Evolutionary conservation across 2,888 invertebrate species (phyloP).

Genomic region (Agelastica alni): DNA sequence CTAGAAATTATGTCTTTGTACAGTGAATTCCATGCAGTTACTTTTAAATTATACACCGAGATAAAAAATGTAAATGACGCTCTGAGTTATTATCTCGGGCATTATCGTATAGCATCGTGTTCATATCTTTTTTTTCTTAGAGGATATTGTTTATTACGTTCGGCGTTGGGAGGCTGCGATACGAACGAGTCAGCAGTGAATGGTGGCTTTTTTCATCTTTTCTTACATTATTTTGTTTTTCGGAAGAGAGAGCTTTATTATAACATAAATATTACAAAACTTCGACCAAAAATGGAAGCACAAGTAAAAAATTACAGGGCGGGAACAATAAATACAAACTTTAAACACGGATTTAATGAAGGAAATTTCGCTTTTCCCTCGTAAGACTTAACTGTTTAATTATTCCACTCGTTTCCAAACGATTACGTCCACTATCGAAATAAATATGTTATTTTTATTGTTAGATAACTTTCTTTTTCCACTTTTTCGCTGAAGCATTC

Average conservation of each 20-base stretch:
- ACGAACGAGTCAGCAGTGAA: background rate
- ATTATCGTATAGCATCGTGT: slow-evolving; percentile 33
- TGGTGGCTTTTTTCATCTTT: too few relatives aligned
- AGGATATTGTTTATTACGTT: slow-evolving; percentile 27
- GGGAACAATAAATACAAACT: too few relatives aligned
- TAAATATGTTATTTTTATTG: slow-evolving; percentile 7
- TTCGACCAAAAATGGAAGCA: too few relatives aligned
- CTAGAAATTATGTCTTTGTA: slow-evolving; percentile 55
- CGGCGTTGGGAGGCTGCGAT: background rate
- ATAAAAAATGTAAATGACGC: slow-evolving; percentile 49
- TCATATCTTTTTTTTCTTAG: slow-evolving; percentile 31
- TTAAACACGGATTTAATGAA: too few relatives aligned
- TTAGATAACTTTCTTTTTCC: background rate
- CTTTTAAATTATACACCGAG: slow-evolving; percentile 47
- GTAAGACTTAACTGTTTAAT: too few relatives aligned
- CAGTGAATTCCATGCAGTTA: slow-evolving; percentile 45
- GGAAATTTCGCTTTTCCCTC: too few relatives aligned
- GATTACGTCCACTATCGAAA: background rate
- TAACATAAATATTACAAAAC: too few relatives aligned
- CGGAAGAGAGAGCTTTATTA: too few relatives aligned
- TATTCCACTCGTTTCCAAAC: too few relatives aligned
- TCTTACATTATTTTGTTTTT: too few relatives aligned
- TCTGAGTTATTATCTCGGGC: slow-evolving; percentile 40
- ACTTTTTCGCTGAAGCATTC: slow-evolving; percentile 3
- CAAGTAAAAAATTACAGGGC: too few relatives aligned